Conservation (phyloP, 2,888 invertebrate genomes). For the Ariolimax columbianus region DNA sequence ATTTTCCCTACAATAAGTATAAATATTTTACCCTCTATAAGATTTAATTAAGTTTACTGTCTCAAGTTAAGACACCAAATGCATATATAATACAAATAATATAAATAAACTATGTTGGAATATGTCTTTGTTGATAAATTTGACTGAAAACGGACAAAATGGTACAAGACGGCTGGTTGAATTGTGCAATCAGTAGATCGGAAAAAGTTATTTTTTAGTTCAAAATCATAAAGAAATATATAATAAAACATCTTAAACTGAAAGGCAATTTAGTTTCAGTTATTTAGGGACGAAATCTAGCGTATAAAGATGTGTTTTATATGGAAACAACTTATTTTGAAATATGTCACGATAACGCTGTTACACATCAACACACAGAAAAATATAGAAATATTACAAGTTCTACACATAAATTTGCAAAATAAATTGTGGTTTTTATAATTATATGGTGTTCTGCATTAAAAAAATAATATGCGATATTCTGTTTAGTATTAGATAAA, state of each 20-base stretch:
- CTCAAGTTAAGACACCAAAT: too few relatives aligned
- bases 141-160: background rate
- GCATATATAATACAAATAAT: background rate
- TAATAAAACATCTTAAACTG: background rate
- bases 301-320: background rate
- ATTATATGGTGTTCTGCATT: background rate
- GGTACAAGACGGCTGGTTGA: background rate
- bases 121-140: background rate
- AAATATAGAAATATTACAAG: background rate
- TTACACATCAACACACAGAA: background rate
- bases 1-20: background rate
- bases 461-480: conserved; percentile 1
- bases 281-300: background rate
- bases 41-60: too few relatives aligned
- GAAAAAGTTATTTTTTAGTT: background rate
- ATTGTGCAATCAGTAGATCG: background rate
- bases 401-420: background rate
- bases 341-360: background rate
- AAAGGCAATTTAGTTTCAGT: background rate
- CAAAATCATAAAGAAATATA: background rate
- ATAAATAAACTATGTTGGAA: background rate
- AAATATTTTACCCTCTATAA: background rate
- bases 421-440: background rate
- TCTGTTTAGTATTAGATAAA: background rate
- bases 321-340: background rate